A percentile compares a stretch with the other conserved stretches of the same genome.
Evolutionary conservation across 1,140 invertebrate genomes (phyloP).

Genomic region (Drosophila rufa): DNA sequence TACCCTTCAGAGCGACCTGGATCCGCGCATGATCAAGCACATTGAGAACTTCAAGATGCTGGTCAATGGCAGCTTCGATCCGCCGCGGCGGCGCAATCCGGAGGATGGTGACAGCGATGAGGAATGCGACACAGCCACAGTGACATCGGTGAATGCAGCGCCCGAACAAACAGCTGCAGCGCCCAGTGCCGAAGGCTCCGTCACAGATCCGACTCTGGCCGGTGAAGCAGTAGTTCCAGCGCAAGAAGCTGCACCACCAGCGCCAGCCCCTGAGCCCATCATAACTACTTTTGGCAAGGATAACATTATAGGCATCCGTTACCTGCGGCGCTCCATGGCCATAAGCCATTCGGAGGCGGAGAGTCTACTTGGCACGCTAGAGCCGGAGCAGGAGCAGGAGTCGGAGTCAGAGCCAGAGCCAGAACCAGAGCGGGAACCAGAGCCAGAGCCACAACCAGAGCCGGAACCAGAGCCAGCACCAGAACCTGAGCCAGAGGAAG

Average conservation of each 20-base stretch:
- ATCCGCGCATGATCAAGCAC: constrained; percentile 62
- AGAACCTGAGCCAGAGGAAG: constrained; percentile 10
- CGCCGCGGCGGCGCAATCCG: constrained; percentile 23
- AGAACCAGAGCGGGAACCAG: not conserved
- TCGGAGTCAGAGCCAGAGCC: constrained; percentile 2
- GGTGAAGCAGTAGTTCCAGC: not conserved
- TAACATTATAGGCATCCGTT: constrained; percentile 55
- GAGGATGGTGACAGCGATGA: constrained; percentile 55
- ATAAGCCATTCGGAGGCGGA: constrained; percentile 60
- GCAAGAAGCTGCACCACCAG: not conserved
- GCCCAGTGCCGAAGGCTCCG: constrained; percentile 3
- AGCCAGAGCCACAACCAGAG: not conserved
- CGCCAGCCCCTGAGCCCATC: constrained; percentile 34
- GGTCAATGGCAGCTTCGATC: constrained; percentile 71
- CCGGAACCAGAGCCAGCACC: constrained; percentile 1
- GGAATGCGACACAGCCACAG: constrained; percentile 54
- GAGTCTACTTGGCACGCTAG: constrained; percentile 22
- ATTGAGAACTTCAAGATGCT: constrained; percentile 71
- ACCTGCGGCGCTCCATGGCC: constrained; percentile 67
- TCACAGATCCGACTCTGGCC: not conserved
- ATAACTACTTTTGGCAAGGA: constrained; percentile 70
- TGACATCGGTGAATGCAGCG: constrained; percentile 20
- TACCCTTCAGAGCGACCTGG: constrained; percentile 65
- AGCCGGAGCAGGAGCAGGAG: not conserved
- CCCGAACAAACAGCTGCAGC: not conserved